phyloP scores from a whole-genome alignment of 2,113 vertebrate species.

The Indicator maculatus region DNA sequence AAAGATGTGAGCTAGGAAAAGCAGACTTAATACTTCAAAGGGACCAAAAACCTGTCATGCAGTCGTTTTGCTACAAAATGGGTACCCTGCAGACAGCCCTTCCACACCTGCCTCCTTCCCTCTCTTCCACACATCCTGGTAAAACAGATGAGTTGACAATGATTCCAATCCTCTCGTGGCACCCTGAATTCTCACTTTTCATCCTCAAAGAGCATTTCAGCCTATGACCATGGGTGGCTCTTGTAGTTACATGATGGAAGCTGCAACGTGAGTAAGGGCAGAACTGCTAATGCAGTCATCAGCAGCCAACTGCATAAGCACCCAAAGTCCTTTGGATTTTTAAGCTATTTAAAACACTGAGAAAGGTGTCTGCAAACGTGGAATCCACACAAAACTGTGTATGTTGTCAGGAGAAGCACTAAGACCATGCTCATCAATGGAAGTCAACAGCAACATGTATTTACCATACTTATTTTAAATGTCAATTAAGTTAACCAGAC shows the following conservation, averaged over 20 bases:
- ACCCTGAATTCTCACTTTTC: not conserved
- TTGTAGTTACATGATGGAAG: not conserved
- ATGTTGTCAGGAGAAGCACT: not conserved
- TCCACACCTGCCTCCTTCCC: not conserved
- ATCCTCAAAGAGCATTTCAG: fast-evolving
- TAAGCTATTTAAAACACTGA: not conserved
- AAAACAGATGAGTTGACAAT: not conserved
- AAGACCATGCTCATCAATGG: not conserved
- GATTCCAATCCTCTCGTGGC: not conserved
- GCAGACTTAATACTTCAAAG: not conserved
- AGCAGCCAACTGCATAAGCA: not conserved
- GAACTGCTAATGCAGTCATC: not conserved
- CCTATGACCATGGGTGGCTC: not conserved
- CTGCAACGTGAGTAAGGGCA: not conserved
- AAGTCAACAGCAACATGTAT: not conserved
- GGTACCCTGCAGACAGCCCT: not conserved
- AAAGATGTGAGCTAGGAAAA: not conserved
- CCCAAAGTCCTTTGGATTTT: not conserved
- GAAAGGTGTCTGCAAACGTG: not conserved
- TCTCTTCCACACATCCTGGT: not conserved
- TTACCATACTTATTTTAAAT: not conserved
- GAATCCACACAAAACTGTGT: not conserved
- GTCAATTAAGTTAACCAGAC: not conserved
- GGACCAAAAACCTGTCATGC: not conserved
- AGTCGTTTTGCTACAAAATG: not conserved